These are phyloP conservation scores for Poecilia wingei DNA, from an alignment of 2,797 vertebrate species.

Conservation along the genomic window DNA sequence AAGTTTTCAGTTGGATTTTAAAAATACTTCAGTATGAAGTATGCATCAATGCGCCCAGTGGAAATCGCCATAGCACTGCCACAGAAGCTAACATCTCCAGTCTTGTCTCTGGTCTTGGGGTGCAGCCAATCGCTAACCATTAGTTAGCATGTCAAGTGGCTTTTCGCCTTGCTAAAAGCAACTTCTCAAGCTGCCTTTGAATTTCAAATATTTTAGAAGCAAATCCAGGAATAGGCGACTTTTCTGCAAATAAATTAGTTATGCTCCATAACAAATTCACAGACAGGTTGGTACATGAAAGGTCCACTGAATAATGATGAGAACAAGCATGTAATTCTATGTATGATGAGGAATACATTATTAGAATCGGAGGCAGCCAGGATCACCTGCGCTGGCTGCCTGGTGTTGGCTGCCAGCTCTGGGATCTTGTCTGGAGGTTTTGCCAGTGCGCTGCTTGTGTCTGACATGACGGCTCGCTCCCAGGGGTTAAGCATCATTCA, in stretches of 20 bases:
- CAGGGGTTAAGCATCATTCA: slow-evolving; percentile 67
- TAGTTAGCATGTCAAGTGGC: background rate
- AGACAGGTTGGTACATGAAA: background rate
- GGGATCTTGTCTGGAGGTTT: slow-evolving; percentile 53
- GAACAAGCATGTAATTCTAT: background rate
- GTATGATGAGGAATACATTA: background rate
- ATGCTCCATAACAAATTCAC: background rate
- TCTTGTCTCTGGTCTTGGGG: background rate
- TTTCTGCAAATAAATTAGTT: background rate
- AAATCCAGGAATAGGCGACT: background rate
- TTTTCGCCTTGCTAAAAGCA: background rate
- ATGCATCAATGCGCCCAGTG: background rate
- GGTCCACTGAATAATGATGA: background rate
- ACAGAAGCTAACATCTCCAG: background rate
- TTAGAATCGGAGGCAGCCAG: slow-evolving; percentile 19
- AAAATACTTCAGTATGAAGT: background rate
- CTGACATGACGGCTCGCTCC: slow-evolving; percentile 63
- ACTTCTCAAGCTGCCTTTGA: background rate
- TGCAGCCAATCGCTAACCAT: background rate
- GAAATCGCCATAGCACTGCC: background rate
- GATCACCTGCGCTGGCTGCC: slow-evolving; percentile 47
- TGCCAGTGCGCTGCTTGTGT: slow-evolving; percentile 64
- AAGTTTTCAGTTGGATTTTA: too few species aligned
- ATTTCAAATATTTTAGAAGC: background rate
- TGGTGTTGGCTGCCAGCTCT: slow-evolving; percentile 38